phyloP scores from a whole-genome alignment of 1,140 invertebrate species.

The Capitella teleta region DNA sequence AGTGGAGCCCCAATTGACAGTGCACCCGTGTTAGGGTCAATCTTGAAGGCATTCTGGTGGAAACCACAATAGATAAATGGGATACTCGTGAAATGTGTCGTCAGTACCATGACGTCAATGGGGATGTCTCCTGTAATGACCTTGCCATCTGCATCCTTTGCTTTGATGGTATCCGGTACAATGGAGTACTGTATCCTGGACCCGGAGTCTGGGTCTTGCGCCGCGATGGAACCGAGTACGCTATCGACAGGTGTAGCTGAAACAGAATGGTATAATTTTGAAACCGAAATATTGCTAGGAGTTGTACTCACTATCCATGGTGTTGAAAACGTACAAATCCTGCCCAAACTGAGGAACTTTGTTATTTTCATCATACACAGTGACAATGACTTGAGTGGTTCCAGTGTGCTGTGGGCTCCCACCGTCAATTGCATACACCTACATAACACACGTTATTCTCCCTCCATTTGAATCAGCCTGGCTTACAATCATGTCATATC shows the following conservation, averaged over 20 bases:
- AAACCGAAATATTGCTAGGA: background rate
- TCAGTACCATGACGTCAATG: background rate
- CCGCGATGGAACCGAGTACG: conserved; percentile 43
- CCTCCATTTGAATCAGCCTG: conserved; percentile 23
- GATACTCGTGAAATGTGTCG: no score
- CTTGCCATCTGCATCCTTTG: conserved; percentile 1
- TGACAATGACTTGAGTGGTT: conserved; percentile 42
- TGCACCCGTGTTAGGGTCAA: no score
- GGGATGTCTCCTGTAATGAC: background rate
- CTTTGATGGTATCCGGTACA: background rate
- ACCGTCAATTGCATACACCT: conserved; percentile 17
- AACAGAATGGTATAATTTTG: no score
- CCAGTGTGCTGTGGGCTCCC: conserved; percentile 52
- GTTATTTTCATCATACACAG: conserved; percentile 67
- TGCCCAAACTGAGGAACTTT: conserved; percentile 62
- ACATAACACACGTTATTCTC: conserved; percentile 15
- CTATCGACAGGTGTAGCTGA: background rate
- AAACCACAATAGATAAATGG: no score
- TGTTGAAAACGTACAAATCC: conserved; percentile 43
- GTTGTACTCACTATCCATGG: conserved; percentile 22
- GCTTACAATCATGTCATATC: conserved; percentile 16
- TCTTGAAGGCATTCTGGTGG: no score
- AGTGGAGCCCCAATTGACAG: no score
- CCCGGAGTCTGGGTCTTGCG: conserved; percentile 19
- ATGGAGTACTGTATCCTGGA: background rate